Conservation (phyloP, 2,797 vertebrate species). For the Crocidura indochinensis region DNA sequence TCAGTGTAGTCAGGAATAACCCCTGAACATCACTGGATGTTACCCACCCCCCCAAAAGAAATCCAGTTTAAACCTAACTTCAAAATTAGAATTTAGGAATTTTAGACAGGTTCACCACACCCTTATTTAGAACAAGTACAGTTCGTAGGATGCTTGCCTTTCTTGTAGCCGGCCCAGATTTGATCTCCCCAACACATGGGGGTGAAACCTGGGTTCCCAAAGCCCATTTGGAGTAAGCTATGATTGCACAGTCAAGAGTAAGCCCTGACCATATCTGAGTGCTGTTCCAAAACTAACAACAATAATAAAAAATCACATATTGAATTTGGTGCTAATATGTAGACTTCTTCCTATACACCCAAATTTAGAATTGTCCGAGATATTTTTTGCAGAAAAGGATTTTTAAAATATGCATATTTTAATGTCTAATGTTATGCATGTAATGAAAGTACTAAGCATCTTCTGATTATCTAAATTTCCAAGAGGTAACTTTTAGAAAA, state of each 20-base stretch:
- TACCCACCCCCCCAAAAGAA: too few species aligned
- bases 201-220: too few species aligned
- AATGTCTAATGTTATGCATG: neutral
- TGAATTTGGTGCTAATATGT: neutral
- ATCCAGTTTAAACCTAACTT: neutral
- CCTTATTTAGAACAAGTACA: neutral
- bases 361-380: neutral
- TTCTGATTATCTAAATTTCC: constrained; percentile 40
- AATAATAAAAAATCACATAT: too few species aligned
- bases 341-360: neutral
- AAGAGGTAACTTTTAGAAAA: neutral
- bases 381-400: constrained; percentile 15
- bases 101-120: neutral
- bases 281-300: too few species aligned
- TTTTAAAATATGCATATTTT: neutral
- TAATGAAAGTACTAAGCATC: neutral
- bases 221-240: too few species aligned
- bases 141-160: too few species aligned
- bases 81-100: constrained; percentile 20
- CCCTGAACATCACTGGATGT: too few species aligned
- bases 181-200: neutral
- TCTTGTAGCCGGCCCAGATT: too few species aligned
- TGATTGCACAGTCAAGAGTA: too few species aligned
- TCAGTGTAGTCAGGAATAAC: too few species aligned
- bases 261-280: too few species aligned